phyloP scores from a whole-genome alignment of 1,140 invertebrate genomes.

The Teleogryllus occipitalis region DNA sequence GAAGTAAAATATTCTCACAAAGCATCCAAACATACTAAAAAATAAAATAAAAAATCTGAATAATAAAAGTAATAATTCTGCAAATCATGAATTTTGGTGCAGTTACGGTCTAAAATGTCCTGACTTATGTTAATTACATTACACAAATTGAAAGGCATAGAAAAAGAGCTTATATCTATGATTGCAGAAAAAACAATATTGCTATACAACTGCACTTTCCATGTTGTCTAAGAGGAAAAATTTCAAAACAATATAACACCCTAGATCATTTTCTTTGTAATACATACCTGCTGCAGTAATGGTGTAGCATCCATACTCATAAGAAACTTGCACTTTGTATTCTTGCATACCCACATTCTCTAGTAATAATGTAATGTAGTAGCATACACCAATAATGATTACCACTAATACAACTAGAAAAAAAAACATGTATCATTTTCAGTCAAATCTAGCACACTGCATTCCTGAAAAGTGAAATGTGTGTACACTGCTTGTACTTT shows the following conservation, averaged over 20 bases:
- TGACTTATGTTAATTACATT: too few species aligned
- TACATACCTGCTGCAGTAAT: slow-evolving; percentile 43
- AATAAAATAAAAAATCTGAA: too few species aligned
- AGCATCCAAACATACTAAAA: too few species aligned
- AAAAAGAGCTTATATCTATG: too few species aligned
- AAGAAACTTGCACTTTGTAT: slow-evolving; percentile 38
- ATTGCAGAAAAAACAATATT: too few species aligned
- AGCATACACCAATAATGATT: slow-evolving; percentile 44
- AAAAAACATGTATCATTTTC: neutral
- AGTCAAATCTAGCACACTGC: neutral
- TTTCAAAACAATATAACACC: neutral
- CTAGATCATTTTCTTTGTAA: neutral
- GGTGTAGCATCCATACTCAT: slow-evolving; percentile 47
- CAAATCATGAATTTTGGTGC: too few species aligned
- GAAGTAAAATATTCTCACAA: too few species aligned
- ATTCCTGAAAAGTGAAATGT: neutral
- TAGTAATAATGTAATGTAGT: slow-evolving; percentile 42
- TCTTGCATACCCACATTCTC: slow-evolving; percentile 34
- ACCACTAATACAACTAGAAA: slow-evolving; percentile 41
- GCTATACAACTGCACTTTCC: too few species aligned
- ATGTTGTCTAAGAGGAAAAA: neutral
- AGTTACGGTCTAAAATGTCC: too few species aligned
- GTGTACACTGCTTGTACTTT: too few species aligned
- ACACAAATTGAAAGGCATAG: too few species aligned
- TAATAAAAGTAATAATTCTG: too few species aligned